These are phyloP conservation scores for Meriones unguiculatus DNA, from an alignment of 2,113 vertebrate species.

Conservation along the genomic window DNA sequence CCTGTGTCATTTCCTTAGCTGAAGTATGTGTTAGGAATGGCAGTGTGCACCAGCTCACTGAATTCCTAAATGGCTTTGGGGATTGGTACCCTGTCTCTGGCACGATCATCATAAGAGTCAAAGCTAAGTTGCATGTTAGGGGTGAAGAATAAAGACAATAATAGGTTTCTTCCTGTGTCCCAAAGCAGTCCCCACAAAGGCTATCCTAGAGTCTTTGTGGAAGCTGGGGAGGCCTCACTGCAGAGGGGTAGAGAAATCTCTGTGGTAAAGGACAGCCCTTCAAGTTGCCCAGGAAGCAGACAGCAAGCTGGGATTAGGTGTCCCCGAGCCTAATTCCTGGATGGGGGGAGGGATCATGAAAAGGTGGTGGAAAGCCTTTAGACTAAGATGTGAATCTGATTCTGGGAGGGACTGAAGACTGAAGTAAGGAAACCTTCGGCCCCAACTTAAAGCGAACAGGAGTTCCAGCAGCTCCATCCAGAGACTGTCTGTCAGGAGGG, in stretches of 20 bases:
- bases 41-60: background rate
- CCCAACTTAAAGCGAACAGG: background rate
- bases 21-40: conserved; percentile 6
- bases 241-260: background rate
- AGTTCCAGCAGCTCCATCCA: background rate
- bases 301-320: background rate
- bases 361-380: background rate
- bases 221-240: background rate
- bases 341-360: background rate
- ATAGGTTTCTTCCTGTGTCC: background rate
- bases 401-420: background rate
- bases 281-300: background rate
- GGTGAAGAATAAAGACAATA: background rate
- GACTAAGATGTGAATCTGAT: background rate
- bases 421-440: background rate
- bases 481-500: background rate
- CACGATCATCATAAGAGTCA: background rate
- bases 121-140: background rate
- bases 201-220: background rate
- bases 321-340: background rate
- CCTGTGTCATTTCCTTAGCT: conserved; percentile 1
- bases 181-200: background rate
- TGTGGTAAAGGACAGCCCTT: background rate
- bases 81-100: background rate
- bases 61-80: background rate